These are phyloP conservation scores for Tridacna crocea DNA, from an alignment of 2,888 invertebrate species.

Conservation along the genomic window DNA sequence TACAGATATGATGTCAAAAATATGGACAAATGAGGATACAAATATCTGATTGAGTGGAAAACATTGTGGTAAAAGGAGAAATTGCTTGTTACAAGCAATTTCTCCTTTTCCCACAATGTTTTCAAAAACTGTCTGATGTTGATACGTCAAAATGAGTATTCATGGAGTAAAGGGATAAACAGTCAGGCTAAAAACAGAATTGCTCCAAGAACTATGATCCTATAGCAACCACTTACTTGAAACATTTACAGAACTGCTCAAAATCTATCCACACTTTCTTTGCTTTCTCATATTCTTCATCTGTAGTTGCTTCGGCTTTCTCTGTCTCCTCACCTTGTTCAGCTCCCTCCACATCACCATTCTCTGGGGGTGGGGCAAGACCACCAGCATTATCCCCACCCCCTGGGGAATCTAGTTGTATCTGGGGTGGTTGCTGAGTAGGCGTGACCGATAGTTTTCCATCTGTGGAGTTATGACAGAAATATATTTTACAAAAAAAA, in stretches of 20 bases:
- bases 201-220: too few species aligned
- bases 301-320: conserved; percentile 59
- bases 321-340: conserved; percentile 59
- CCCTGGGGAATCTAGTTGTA: conserved; percentile 43
- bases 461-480: background rate
- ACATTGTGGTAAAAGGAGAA: too few species aligned
- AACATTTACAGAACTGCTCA: conserved; percentile 82
- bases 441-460: conserved; percentile 24
- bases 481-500: too few species aligned
- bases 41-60: too few species aligned
- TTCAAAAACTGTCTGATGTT: too few species aligned
- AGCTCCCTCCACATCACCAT: conserved; percentile 53
- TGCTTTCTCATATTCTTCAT: conserved; percentile 59
- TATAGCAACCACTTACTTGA: conserved; percentile 77
- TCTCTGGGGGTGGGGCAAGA: conserved; percentile 65
- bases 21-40: too few species aligned
- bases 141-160: too few species aligned
- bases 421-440: conserved; percentile 20
- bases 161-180: too few species aligned
- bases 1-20: too few species aligned
- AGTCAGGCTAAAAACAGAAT: too few species aligned
- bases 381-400: conserved; percentile 61
- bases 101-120: too few species aligned
- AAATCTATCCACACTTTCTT: conserved; percentile 83
- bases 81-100: too few species aligned